Conservation (phyloP, 2,113 vertebrate species). For the Apaloderma vittatum region DNA sequence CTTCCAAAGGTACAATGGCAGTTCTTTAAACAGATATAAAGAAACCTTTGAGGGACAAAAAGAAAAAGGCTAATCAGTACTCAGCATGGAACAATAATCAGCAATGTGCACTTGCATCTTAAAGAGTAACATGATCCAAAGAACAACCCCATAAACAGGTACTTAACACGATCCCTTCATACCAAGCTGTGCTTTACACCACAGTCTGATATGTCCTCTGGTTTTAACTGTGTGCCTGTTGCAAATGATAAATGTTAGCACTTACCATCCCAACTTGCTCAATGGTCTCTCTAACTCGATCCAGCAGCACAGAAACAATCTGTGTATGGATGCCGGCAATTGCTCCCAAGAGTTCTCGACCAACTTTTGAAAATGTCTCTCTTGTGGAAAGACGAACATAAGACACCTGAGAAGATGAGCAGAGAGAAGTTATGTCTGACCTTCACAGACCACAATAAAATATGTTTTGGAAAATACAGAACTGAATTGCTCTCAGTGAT, state of each 20-base stretch:
- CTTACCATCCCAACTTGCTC: slow-evolving; percentile 95
- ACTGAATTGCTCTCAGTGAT: not conserved
- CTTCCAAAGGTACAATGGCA: slow-evolving; percentile 91
- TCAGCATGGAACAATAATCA: not conserved
- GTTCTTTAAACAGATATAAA: slow-evolving; percentile 95
- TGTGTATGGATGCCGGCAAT: slow-evolving; percentile 89
- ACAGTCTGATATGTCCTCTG: rapidly evolving
- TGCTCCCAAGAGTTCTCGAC: slow-evolving; percentile 90
- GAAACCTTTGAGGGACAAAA: slow-evolving; percentile 83
- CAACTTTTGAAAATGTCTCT: slow-evolving; percentile 95
- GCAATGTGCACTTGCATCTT: not conserved
- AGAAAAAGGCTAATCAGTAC: not conserved
- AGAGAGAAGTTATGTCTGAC: not conserved
- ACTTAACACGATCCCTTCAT: not conserved
- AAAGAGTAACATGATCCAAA: not conserved
- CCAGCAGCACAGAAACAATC: slow-evolving; percentile 90
- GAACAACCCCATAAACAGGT: rapidly evolving
- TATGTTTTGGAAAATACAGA: not conserved
- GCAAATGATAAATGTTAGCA: not conserved
- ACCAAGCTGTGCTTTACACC: not conserved
- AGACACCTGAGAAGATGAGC: slow-evolving; percentile 83
- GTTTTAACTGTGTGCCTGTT: not conserved
- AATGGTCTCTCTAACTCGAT: slow-evolving; percentile 89
- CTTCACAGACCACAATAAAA: not conserved
- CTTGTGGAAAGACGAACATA: slow-evolving; percentile 91